Evolutionary conservation across 1,140 invertebrate species (phyloP).

Genomic region (Papilio polyxenes): DNA sequence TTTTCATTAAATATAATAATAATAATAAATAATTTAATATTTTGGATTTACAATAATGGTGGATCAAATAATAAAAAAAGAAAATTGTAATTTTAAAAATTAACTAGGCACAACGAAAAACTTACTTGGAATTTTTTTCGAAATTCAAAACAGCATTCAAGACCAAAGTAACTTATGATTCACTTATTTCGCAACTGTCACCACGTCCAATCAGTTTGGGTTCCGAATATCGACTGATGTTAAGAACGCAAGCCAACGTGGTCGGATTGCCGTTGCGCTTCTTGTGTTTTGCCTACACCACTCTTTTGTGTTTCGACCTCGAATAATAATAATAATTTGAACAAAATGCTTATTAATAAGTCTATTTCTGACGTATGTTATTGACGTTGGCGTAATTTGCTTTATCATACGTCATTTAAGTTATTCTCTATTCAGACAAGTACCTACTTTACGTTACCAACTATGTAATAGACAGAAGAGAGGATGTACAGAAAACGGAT

Average conservation of each 20-base stretch:
- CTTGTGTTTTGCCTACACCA: constrained; percentile 27
- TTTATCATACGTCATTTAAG: not conserved
- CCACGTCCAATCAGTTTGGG: not conserved
- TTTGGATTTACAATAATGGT: too few species aligned
- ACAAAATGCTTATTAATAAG: not conserved
- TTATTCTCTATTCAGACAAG: not conserved
- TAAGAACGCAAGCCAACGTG: not conserved
- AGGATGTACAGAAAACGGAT: too few species aligned
- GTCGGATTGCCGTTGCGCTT: not conserved
- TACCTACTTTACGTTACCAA: too few species aligned
- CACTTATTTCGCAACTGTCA: constrained; percentile 25
- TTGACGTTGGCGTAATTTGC: not conserved
- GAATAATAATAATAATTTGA: not conserved
- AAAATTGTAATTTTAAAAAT: too few species aligned
- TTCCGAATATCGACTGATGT: constrained; percentile 25
- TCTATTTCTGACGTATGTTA: constrained; percentile 7
- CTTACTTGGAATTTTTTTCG: not conserved
- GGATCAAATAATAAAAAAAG: too few species aligned
- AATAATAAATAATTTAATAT: too few species aligned
- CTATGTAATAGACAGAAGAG: too few species aligned
- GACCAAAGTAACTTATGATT: not conserved
- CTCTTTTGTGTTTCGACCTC: not conserved
- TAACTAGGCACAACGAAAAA: not conserved
- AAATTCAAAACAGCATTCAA: not conserved
- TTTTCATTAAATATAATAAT: too few species aligned